phyloP scores from a whole-genome alignment of 2,797 vertebrate genomes.

The Gadopsis marmoratus region DNA sequence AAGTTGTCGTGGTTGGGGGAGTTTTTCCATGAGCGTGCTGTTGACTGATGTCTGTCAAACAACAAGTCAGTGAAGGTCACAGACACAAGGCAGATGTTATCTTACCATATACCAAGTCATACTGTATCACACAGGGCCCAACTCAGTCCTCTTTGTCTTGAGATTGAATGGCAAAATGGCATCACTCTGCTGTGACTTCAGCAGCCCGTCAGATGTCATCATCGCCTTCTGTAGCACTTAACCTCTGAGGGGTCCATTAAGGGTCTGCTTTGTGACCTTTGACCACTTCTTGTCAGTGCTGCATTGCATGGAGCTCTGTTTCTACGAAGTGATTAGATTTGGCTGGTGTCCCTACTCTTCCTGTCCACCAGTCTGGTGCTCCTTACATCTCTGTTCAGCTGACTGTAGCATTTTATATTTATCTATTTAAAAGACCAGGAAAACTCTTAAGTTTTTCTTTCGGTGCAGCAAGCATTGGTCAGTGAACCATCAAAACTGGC shows the following conservation, averaged over 20 bases:
- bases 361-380: conserved; percentile 6
- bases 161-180: conserved; percentile 43
- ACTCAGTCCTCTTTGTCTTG: conserved; percentile 18
- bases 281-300: conserved; percentile 62
- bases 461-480: conserved; percentile 51
- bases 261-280: conserved; percentile 66
- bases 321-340: conserved; percentile 60
- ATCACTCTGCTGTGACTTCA: conserved; percentile 42
- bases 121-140: conserved; percentile 8
- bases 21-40: conserved; percentile 15
- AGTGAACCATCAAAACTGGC: conserved; percentile 73
- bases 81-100: conserved; percentile 34
- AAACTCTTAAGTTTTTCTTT: conserved; percentile 40
- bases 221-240: conserved; percentile 59
- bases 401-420: conserved; percentile 34
- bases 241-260: conserved; percentile 47
- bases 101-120: conserved; percentile 20
- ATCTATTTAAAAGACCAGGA: conserved; percentile 39
- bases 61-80: conserved; percentile 64
- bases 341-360: conserved; percentile 30
- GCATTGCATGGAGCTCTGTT: conserved; percentile 54
- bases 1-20: conserved; percentile 48
- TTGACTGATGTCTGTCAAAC: conserved; percentile 56
- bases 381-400: conserved; percentile 16
- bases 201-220: conserved; percentile 49